Evolutionary conservation across 1,140 invertebrate species (phyloP), one percentile per base, ranked within the genome.

Genomic region (Zeugodacus cucurbitae): DNA sequence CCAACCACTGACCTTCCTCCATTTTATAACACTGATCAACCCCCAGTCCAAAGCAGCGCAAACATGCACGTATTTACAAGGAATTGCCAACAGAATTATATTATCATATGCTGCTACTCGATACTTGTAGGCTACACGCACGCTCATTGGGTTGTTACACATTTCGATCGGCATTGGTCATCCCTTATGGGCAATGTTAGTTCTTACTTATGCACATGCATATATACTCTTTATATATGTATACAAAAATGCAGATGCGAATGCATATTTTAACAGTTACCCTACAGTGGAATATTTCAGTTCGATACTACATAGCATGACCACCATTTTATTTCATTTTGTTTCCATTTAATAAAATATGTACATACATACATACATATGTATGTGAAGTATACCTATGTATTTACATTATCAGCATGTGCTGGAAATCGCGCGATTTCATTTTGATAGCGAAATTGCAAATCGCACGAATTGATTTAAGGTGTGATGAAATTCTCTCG

Each of bases 131-230:
- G 3, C 26, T 14, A 64, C 20, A 70, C 67, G 29, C 32, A 37
- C 37, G 74, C 32, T 78, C 74, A 78, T 78, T 78, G 74, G 74
- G 17, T 78, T 78, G 41, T n/a, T 37, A 44, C n/a, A 26, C n/a
- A 48, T 26, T 78, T 48, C n/a, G 74, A 78, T 78, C 74, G 22
- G 17, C 74, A 78, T 48, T 78, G 74, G 74, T 78, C 74, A 78
- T 78, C 74, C 74, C 74, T 78, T 48, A 48, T 44, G n/a, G 34
- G 8, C 22, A 22, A 37, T 70, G 32, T 8, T 37, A 20, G 22
- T 22, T 10, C 62, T 29, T 22, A 17, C 17, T 11, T 70, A 70
- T 67, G 6, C 37, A 70, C 32, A 5, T 37, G 6, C 67, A 17
- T 17, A 20, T 34, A 59, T 59, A n/a, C n/a, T n/a, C n/a, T n/a